phyloP scores from a whole-genome alignment of 2,888 invertebrate genomes.

The Halictus ligatus region DNA sequence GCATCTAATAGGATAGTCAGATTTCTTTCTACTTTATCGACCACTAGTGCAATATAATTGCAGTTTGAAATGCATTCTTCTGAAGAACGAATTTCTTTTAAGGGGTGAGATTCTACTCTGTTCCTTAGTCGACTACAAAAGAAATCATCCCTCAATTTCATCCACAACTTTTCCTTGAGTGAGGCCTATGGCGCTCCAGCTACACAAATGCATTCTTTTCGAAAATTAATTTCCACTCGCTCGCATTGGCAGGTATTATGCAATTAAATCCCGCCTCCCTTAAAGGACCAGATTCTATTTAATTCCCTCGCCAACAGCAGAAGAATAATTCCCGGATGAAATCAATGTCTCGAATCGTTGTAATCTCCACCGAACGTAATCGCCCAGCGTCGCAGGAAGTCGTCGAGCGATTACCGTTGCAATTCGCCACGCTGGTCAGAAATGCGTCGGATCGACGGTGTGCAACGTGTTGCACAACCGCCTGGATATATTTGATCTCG shows the following conservation, averaged over 20 bases:
- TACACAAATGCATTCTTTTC: too few relatives aligned
- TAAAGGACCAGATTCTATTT: background rate
- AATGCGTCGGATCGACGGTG: slow-evolving; percentile 30
- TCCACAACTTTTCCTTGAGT: too few relatives aligned
- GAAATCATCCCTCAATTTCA: too few relatives aligned
- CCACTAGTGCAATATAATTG: too few relatives aligned
- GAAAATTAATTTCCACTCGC: background rate
- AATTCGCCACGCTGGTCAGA: background rate
- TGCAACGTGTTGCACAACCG: slow-evolving; percentile 66
- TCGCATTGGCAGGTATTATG: background rate
- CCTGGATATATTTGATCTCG: slow-evolving; percentile 77
- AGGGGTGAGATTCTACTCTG: too few relatives aligned
- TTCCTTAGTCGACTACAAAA: too few relatives aligned
- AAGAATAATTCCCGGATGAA: background rate
- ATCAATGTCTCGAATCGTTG: background rate
- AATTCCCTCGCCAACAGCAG: too few relatives aligned
- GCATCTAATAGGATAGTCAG: too few relatives aligned
- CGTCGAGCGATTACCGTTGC: slow-evolving; percentile 13
- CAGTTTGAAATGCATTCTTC: too few relatives aligned
- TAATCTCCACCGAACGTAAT: background rate
- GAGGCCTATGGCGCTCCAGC: too few relatives aligned
- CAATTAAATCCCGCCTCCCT: background rate
- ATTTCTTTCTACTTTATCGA: too few relatives aligned
- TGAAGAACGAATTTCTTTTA: too few relatives aligned
- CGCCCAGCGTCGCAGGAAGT: background rate